A percentile compares a stretch with the other conserved stretches of the same genome.
Evolutionary conservation across 2,797 vertebrate species (phyloP).

Genomic region (Podarcis lilfordi): DNA sequence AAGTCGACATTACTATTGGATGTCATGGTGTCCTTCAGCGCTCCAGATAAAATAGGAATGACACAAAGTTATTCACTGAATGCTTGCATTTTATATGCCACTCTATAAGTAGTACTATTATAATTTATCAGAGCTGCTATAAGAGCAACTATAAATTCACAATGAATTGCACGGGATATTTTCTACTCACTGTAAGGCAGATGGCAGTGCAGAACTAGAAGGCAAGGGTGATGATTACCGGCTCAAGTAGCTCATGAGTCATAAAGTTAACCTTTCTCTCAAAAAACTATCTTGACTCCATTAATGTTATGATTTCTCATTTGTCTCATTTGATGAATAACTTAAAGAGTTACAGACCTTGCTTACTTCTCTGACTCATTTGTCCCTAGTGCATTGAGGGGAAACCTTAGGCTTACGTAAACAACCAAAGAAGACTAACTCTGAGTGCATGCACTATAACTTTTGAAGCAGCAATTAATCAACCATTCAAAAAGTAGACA

Average conservation of each 20-base stretch:
- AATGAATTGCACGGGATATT: slow-evolving; percentile 30
- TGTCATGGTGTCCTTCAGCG: not conserved
- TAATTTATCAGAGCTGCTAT: slow-evolving; percentile 11
- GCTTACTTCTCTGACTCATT: not conserved
- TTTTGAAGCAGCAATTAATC: not conserved
- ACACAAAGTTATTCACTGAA: slow-evolving; percentile 15
- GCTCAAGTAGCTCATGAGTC: not conserved
- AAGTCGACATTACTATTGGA: not conserved
- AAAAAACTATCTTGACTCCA: not conserved
- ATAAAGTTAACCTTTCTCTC: slow-evolving; percentile 40
- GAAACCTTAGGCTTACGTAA: not conserved
- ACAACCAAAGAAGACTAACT: not conserved
- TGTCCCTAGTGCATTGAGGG: slow-evolving; percentile 11
- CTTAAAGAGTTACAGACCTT: not conserved
- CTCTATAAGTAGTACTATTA: not conserved
- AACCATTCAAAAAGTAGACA: not conserved
- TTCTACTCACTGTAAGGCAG: slow-evolving; percentile 11
- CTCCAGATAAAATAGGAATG: slow-evolving; percentile 26
- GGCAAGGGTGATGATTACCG: not conserved
- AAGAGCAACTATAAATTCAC: slow-evolving; percentile 31
- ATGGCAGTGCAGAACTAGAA: slow-evolving; percentile 20
- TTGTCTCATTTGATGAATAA: slow-evolving; percentile 32
- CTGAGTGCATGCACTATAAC: not conserved
- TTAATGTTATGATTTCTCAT: slow-evolving; percentile 7
- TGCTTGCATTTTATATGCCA: slow-evolving; percentile 26